Evolutionary conservation across 2,888 invertebrate genomes (phyloP), one percentile per base, ranked within the genome.

Genomic region (Meiosimyza platycephala): DNA sequence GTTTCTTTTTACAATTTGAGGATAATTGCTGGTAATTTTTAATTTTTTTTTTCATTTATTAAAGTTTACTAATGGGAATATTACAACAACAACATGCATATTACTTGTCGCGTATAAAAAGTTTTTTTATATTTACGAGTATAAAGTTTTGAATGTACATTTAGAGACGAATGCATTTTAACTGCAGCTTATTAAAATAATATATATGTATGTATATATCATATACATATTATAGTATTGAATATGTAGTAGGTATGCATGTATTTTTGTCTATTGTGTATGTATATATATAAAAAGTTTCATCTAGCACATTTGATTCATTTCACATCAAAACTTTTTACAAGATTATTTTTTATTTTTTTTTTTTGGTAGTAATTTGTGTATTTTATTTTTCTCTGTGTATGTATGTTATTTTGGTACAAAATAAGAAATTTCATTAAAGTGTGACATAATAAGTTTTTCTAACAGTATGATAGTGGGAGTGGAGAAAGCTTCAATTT

Each of bases 231-330:
- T 28, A 52, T 51, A n/a, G 51, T 18, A 16, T n/a, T n/a, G n/a
- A n/a, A n/a, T 74, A 73, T 57, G 66, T 47, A 63, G 63, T 68
- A 40, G 6, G 40, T 72, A 51, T 68, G 71, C 71, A 72, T 74
- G 63, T 65, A 69, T 47, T 73, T 63, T 69, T 74, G 75, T 76
- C 75, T 15, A 47, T 63, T 47, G 40, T 40, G 16, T 16, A 63
- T 40, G 16, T 16, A 63, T 47, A 40, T 48, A 63, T 40, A 63
- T 47, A 47, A 63, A 63, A 40, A 63, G 63, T 18, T 48, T 63
- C 48, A 40, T 76, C 76, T 79, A 78, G 78, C 78, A 76, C 78
- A 78, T 78, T 78, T 74, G 77, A 78, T 78, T 78, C 76, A 77
- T 78, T 75, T 75, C 40, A 40, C 40, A 40, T 75, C 74, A 75